Evolutionary conservation across 2,888 invertebrate species (phyloP), one percentile per base, ranked within the genome.

Genomic region (Hedya salicella): DNA sequence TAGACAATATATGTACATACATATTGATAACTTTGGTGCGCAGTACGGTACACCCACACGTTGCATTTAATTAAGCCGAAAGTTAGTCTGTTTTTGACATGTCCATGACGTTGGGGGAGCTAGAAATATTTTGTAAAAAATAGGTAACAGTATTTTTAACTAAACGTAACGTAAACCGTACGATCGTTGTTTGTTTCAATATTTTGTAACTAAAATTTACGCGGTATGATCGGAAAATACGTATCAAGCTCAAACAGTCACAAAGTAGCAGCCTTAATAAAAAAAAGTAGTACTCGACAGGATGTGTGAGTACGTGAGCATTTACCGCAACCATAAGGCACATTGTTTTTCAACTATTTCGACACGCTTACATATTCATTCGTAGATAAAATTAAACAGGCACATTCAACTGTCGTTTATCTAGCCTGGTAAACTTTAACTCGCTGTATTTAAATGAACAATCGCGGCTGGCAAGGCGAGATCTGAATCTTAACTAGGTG

Each of bases 401-500:
- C 62, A 60, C 73, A 71, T 77, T 77, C 77, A 78, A 76, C 72
- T 70, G 75, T 72, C 71, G 71, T 75, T 78, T 75, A 75, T 73
- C 75, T 75, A 70, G 68, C 67, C 69, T 64, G 71, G 70, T 71
- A 72, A 75, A 73, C 72, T 74, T 75, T 73, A 65, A 73, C 74
- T 72, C 70, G 71, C 68, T 42, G 52, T 80, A 77, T 83, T 88
- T 84, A 81, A 85, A 88, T 88, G 91, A 88, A 85, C 89, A 87
- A 86, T 88, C 85, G 83, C 75, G 74, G 66, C 48, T 53, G 67
- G 74, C 73, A 73, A 75, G 76, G 75, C 86, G 80, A 81, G 90
- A 89, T 89, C 77, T 71, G 87, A 89, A 91, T 91, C 88, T 88
- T 85, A 90, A 91, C 82, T 83, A 87, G 85, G 75, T 68, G 77